Conservation (phyloP, 2,888 invertebrate species). For the Dicyrtomina minuta region DNA sequence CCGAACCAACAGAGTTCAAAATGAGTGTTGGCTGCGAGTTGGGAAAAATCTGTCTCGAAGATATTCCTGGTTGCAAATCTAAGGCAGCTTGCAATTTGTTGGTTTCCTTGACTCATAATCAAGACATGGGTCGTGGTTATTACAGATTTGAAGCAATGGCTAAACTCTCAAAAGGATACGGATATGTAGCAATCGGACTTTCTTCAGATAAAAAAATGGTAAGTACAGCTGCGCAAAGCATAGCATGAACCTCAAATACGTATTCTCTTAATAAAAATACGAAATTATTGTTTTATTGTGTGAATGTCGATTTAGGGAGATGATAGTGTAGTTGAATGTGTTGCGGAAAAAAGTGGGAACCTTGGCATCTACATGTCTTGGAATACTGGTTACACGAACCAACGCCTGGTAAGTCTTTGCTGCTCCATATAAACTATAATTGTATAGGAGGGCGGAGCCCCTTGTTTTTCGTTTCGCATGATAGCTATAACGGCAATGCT, state of each 20-base stretch:
- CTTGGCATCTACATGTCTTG: conserved; percentile 5
- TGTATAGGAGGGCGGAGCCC: too few species aligned
- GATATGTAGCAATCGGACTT: conserved; percentile 8
- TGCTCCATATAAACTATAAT: neutral
- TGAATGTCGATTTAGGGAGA: conserved; percentile 13
- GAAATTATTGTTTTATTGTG: too few species aligned
- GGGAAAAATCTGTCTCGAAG: conserved; percentile 13
- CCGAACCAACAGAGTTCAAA: too few species aligned
- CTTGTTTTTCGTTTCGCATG: too few species aligned
- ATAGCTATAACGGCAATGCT: too few species aligned
- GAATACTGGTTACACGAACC: conserved; percentile 8
- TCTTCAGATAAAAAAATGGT: conserved; percentile 15
- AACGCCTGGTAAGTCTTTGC: conserved; percentile 1
- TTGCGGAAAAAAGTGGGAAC: neutral
- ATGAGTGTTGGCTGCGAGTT: neutral
- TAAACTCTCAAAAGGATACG: neutral
- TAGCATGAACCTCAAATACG: too few species aligned
- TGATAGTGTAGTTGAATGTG: conserved; percentile 18
- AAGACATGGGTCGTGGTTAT: neutral
- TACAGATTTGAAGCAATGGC: conserved; percentile 4
- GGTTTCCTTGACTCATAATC: neutral
- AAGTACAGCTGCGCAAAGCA: neutral
- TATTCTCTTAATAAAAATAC: too few species aligned
- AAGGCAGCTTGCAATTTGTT: neutral
- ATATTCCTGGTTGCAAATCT: conserved; percentile 3